Conservation (phyloP, 2,113 vertebrate genomes). For the Delphinus delphis region DNA sequence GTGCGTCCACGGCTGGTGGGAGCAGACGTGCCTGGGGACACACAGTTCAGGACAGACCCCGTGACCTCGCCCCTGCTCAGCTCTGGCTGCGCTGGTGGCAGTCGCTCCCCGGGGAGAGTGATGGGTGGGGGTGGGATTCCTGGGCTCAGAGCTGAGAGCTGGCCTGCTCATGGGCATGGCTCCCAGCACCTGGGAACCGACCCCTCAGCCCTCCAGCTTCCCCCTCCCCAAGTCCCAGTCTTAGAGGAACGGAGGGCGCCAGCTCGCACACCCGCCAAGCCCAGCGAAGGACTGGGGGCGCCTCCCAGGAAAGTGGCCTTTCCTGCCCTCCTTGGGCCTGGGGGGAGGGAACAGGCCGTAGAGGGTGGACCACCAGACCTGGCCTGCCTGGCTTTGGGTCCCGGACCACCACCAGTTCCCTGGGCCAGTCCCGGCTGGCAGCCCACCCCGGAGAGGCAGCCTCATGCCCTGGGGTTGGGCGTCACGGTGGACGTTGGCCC, state of each 20-base stretch:
- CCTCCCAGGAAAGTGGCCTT: neutral
- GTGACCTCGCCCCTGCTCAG: neutral
- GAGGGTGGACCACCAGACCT: accelerated
- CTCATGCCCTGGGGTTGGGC: accelerated
- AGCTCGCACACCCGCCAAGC: neutral
- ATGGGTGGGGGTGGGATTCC: neutral
- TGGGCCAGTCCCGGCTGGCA: neutral
- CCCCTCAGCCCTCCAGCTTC: too few species aligned
- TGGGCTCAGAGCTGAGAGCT: neutral
- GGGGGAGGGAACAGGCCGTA: too few species aligned
- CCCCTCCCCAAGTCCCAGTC: neutral
- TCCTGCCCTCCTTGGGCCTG: neutral
- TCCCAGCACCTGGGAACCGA: neutral
- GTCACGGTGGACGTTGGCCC: accelerated
- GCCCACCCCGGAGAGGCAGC: neutral
- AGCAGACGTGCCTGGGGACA: neutral
- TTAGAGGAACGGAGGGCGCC: too few species aligned
- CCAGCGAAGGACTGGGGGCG: neutral
- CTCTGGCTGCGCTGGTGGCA: accelerated
- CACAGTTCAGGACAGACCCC: accelerated
- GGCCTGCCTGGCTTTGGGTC: neutral
- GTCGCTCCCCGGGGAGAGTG: neutral
- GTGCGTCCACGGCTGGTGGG: neutral
- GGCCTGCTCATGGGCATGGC: accelerated
- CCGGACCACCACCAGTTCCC: neutral